Conservation (phyloP, 1,140 invertebrate species). For the Idris sp. region DNA sequence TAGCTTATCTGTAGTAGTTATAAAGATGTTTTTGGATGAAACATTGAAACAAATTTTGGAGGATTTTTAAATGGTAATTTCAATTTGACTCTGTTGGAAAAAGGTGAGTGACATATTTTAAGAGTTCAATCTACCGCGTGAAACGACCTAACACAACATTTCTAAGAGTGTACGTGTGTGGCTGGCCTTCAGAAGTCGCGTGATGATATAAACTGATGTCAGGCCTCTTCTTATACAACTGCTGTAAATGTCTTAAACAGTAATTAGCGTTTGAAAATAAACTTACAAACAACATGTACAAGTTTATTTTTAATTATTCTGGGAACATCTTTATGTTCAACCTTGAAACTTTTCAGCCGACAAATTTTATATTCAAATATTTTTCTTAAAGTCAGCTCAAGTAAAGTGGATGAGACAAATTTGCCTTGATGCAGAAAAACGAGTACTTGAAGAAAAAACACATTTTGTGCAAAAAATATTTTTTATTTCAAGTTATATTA, state of each 20-base stretch:
- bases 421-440: slow-evolving; percentile 9
- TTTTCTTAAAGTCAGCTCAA: no score
- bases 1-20: no score
- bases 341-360: slow-evolving; percentile 11
- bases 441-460: no score
- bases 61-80: no score
- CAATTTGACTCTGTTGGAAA: no score
- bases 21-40: no score
- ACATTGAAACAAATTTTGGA: no score
- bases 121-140: slow-evolving; percentile 35
- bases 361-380: no score
- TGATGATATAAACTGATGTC: slow-evolving; percentile 22
- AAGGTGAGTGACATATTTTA: no score
- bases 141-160: slow-evolving; percentile 37
- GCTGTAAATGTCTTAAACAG: slow-evolving; percentile 12
- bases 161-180: slow-evolving; percentile 58
- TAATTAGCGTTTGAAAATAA: slow-evolving; percentile 58
- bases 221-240: slow-evolving; percentile 15
- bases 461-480: no score
- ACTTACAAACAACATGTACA: slow-evolving; percentile 26
- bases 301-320: slow-evolving; percentile 17
- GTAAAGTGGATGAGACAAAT: neutral
- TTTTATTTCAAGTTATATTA: no score
- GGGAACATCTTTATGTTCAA: slow-evolving; percentile 15
- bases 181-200: slow-evolving; percentile 65